These are phyloP conservation scores for Patella pellucida DNA, from an alignment of 2,888 invertebrate genomes.

Conservation along the genomic window DNA sequence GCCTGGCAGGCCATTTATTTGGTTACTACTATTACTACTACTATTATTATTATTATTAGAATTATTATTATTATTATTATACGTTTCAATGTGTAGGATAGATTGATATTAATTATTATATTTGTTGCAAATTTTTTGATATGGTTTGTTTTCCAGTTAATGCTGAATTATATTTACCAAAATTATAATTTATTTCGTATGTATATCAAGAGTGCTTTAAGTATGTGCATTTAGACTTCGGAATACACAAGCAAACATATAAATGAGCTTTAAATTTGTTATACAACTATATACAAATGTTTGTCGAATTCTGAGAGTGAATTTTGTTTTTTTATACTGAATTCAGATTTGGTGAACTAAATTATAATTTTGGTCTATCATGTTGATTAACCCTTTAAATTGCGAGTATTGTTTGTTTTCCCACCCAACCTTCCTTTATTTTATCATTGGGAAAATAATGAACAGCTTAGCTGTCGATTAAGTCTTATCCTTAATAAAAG, in stretches of 20 bases:
- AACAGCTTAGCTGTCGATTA: no score
- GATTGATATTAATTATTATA: background rate
- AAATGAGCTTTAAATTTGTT: slow-evolving; percentile 13
- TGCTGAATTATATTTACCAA: background rate
- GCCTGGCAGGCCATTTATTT: no score
- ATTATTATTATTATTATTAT: slow-evolving; percentile 9
- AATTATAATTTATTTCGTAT: background rate
- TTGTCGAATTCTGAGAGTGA: no score
- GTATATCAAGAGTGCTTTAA: no score
- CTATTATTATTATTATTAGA: slow-evolving; percentile 12
- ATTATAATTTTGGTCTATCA: slow-evolving; percentile 1
- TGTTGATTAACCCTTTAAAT: background rate
- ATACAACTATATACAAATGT: background rate
- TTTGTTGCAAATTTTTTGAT: slow-evolving; percentile 8
- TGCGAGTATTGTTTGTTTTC: no score
- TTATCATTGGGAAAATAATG: no score
- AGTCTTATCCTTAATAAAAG: no score
- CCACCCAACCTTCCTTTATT: no score
- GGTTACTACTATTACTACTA: background rate
- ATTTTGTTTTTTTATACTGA: background rate
- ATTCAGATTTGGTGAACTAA: background rate
- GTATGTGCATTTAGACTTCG: no score
- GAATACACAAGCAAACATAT: slow-evolving; percentile 3
- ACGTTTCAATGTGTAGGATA: no score
- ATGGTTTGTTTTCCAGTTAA: slow-evolving; percentile 5